Percentiles rank a stretch among this genome's conserved stretches.
phyloP scores from a whole-genome alignment of 2,888 invertebrate genomes.

The Aquatica leii region DNA sequence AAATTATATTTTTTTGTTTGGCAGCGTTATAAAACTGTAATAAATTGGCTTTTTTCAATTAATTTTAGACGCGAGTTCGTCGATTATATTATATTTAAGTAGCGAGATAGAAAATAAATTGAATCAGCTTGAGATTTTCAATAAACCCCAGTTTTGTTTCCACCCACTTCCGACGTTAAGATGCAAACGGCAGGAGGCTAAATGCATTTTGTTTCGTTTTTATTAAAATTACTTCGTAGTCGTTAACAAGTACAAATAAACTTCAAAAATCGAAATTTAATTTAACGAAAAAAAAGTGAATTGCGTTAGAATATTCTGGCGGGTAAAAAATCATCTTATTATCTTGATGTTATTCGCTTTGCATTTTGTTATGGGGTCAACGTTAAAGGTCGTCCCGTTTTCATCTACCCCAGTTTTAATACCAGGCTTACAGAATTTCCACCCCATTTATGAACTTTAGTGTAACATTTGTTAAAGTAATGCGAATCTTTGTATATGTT shows the following conservation, averaged over 20 bases:
- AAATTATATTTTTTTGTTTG: not conserved
- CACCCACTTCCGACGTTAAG: slow-evolving; percentile 4
- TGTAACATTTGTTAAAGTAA: slow-evolving; percentile 33
- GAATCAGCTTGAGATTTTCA: slow-evolving; percentile 52
- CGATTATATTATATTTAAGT: slow-evolving; percentile 43
- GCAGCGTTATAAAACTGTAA: slow-evolving; percentile 5
- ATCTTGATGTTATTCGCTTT: slow-evolving; percentile 23
- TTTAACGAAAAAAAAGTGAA: not conserved
- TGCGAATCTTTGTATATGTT: slow-evolving; percentile 27
- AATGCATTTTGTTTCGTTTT: slow-evolving; percentile 18
- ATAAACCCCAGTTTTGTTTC: slow-evolving; percentile 40
- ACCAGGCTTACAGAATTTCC: slow-evolving; percentile 42
- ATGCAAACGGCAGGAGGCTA: slow-evolving; percentile 20
- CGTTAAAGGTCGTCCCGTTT: slow-evolving; percentile 30
- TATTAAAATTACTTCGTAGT: slow-evolving; percentile 19
- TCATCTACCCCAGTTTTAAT: slow-evolving; percentile 31
- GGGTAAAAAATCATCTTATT: slow-evolving; percentile 17
- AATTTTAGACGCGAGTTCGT: slow-evolving; percentile 20
- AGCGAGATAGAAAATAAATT: slow-evolving; percentile 55
- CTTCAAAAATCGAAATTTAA: not conserved
- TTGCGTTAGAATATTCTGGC: too few species aligned
- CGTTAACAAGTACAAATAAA: too few species aligned
- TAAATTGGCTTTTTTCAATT: slow-evolving; percentile 25
- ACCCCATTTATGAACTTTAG: slow-evolving; percentile 46
- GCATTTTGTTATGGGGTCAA: slow-evolving; percentile 33